Evolutionary conservation across 2,797 vertebrate species (phyloP).

Genomic region (Capromys pilorides): DNA sequence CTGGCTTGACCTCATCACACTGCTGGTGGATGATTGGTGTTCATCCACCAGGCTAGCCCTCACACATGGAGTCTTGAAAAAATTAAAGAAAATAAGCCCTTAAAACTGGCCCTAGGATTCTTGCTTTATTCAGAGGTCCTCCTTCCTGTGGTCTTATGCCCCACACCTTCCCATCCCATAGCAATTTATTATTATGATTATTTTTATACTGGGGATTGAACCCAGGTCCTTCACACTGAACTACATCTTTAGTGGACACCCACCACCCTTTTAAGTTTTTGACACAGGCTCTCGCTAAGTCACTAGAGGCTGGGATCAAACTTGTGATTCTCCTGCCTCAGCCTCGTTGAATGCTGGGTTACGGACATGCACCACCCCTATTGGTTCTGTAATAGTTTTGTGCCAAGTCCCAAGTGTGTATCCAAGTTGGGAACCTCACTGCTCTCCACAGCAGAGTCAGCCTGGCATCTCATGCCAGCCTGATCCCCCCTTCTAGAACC

Average conservation of each 20-base stretch:
- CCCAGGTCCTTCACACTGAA: background rate
- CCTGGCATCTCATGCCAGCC: background rate
- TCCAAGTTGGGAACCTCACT: background rate
- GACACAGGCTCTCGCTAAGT: background rate
- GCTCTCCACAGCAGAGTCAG: background rate
- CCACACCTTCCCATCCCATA: background rate
- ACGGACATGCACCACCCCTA: rapidly evolving
- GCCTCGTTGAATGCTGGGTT: background rate
- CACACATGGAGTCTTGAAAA: background rate
- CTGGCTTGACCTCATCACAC: rapidly evolving
- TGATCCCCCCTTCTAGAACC: background rate
- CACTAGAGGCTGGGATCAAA: background rate
- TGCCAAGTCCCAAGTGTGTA: too few species aligned
- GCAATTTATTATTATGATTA: background rate
- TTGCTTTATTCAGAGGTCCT: background rate
- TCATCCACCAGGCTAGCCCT: background rate
- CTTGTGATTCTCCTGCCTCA: background rate
- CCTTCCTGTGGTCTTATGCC: background rate
- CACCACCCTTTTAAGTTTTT: background rate
- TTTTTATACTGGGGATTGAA: background rate
- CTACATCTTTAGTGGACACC: background rate
- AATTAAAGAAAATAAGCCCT: background rate
- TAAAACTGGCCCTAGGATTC: background rate
- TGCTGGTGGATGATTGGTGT: background rate
- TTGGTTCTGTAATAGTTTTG: background rate